phyloP scores from a whole-genome alignment of 2,113 vertebrate species.

The Pseudopipra pipra region DNA sequence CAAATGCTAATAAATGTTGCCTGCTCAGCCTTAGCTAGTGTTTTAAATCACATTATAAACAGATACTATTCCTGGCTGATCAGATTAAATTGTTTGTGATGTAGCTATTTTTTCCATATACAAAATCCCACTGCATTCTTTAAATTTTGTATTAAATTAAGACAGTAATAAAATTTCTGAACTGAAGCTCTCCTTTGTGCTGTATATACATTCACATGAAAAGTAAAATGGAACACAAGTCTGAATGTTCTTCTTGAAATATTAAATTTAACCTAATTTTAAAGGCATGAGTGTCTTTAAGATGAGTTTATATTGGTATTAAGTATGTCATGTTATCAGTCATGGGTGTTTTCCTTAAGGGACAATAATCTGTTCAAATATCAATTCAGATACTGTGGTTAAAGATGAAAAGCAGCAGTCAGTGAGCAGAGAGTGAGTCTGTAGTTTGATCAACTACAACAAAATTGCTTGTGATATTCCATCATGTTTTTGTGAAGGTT shows the following conservation, averaged over 20 bases:
- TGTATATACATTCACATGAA: neutral
- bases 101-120: constrained; percentile 9
- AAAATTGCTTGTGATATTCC: neutral
- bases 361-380: neutral
- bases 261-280: neutral
- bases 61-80: neutral
- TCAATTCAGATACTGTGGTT: neutral
- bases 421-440: neutral
- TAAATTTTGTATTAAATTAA: neutral
- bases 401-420: neutral
- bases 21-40: neutral
- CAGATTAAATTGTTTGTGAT: constrained; percentile 2
- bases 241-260: neutral
- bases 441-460: neutral
- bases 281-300: neutral
- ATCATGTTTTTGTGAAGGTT: neutral
- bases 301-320: neutral
- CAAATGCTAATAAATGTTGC: neutral
- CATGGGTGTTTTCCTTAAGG: neutral
- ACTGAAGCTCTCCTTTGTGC: neutral
- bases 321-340: neutral
- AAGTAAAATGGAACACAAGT: neutral
- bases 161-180: neutral
- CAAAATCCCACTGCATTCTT: neutral
- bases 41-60: constrained; percentile 20